A percentile compares a stretch with the other conserved stretches of the same genome.
These are phyloP conservation scores for Steinernema hermaphroditum DNA, from an alignment of 2,888 invertebrate genomes.

Conservation along the genomic window DNA sequence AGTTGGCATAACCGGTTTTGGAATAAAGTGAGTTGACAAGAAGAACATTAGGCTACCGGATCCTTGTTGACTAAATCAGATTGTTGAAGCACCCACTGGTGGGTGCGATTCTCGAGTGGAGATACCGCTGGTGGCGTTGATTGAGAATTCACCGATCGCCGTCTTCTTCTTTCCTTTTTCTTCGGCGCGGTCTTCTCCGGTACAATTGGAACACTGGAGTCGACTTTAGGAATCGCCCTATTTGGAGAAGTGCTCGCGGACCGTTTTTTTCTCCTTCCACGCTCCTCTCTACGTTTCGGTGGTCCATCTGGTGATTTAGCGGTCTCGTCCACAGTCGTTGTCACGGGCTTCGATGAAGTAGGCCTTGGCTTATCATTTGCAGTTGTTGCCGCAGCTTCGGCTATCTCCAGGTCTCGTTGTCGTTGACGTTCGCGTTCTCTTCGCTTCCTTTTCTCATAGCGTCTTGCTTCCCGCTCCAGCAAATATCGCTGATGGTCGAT, in stretches of 20 bases:
- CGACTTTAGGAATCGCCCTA: background rate
- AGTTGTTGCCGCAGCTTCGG: background rate
- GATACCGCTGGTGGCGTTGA: background rate
- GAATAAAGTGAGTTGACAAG: background rate
- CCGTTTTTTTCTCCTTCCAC: background rate
- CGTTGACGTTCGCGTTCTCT: conserved; percentile 41
- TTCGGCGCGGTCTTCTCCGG: background rate
- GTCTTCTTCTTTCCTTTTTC: conserved; percentile 18
- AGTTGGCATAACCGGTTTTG: conserved; percentile 7
- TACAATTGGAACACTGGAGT: background rate
- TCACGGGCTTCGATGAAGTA: background rate
- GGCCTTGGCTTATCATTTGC: background rate
- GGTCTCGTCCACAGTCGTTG: conserved; percentile 13
- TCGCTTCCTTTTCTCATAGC: conserved; percentile 56
- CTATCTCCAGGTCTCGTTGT: conserved; percentile 10
- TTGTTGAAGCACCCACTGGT: conserved; percentile 61
- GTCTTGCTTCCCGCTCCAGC: conserved; percentile 61
- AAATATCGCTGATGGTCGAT: conserved; percentile 65
- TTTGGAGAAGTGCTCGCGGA: conserved; percentile 1
- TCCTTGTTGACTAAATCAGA: conserved; percentile 50
- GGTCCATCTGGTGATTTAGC: background rate
- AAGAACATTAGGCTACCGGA: conserved; percentile 19
- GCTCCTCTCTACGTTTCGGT: background rate
- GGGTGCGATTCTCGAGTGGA: conserved; percentile 40
- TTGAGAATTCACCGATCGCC: conserved; percentile 11